phyloP scores from a whole-genome alignment of 1,140 invertebrate genomes.

The Aphelinus certus region DNA sequence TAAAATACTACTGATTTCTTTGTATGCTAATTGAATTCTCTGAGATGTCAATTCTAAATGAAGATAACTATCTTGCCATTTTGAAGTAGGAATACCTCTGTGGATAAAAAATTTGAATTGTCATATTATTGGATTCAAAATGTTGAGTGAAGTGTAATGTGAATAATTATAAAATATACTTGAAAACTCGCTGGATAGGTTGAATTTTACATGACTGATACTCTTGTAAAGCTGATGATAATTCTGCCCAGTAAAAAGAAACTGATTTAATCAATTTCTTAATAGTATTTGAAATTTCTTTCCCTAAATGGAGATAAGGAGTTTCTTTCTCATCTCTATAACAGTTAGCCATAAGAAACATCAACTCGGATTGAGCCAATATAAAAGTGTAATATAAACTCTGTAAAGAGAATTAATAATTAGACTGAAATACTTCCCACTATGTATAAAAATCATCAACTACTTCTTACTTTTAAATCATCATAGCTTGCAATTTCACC shows the following conservation, averaged over 20 bases:
- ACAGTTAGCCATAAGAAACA: conserved; percentile 53
- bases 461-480: conserved; percentile 31
- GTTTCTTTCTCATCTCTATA: conserved; percentile 44
- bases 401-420: conserved; percentile 42
- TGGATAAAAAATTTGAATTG: conserved; percentile 27
- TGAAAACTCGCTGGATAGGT: conserved; percentile 46
- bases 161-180: conserved; percentile 40
- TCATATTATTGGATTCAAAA: too few species aligned
- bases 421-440: too few species aligned
- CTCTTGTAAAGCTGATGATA: conserved; percentile 45
- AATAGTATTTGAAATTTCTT: conserved; percentile 45
- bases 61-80: conserved; percentile 58
- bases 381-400: conserved; percentile 58
- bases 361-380: conserved; percentile 58
- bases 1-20: conserved; percentile 49
- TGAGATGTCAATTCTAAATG: conserved; percentile 58
- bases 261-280: conserved; percentile 37
- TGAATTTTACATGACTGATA: conserved; percentile 48
- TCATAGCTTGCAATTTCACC: conserved; percentile 27
- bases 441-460: too few species aligned
- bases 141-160: conserved; percentile 3
- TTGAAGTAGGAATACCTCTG: conserved; percentile 45
- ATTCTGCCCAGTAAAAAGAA: conserved; percentile 39
- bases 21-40: conserved; percentile 55
- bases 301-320: not conserved